Evolutionary conservation across 2,888 invertebrate species (phyloP), one percentile per base, ranked within the genome.

Genomic region (Metopia argyrocephala): DNA sequence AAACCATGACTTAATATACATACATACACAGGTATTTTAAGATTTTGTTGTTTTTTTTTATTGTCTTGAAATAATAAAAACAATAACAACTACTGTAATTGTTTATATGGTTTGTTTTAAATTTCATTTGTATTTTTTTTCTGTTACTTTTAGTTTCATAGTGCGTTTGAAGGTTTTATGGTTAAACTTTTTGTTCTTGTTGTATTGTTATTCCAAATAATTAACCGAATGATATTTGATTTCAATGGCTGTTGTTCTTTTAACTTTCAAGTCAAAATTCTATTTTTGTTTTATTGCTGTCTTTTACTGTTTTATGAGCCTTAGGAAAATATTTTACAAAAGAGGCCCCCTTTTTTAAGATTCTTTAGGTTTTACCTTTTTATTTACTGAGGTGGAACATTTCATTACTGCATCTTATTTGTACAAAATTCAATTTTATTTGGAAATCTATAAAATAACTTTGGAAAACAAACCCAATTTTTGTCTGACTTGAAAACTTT

Each of bases 111-210:
- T 52, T 61, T 45, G 18, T 18, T 54, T 54, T 27, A 48, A 31
- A 52, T 65, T 18, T 28, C n/a, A 52, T 69, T 50, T 28, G 20
- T 50, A 23, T 45, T 70, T n/a, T n/a, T n/a, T n/a, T n/a, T n/a
- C n/a, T n/a, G n/a, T n/a, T n/a, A n/a, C n/a, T n/a, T n/a, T n/a
- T n/a, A n/a, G n/a, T n/a, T 31, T 27, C 28, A 18, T 23, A 20
- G 65, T 78, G 78, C 78, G 78, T 78, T 71, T 71, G 65, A 78
- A 78, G 78, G 78, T 78, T 65, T 31, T 52, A 1, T 52, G 5
- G 25, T 76, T 28, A 21, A 18, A 9, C 21, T 75, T 68, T 54
- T 62, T 48, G 18, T 64, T 21, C 2, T 59, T 59, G 15, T 61
- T 2, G n/a, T 31, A 20, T 31, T 27, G 54, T 66, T 45, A n/a